A percentile compares a stretch with the other conserved stretches of the same genome.
Conservation (phyloP, 2,888 invertebrate species). For the Lacanobia wlatinum region DNA sequence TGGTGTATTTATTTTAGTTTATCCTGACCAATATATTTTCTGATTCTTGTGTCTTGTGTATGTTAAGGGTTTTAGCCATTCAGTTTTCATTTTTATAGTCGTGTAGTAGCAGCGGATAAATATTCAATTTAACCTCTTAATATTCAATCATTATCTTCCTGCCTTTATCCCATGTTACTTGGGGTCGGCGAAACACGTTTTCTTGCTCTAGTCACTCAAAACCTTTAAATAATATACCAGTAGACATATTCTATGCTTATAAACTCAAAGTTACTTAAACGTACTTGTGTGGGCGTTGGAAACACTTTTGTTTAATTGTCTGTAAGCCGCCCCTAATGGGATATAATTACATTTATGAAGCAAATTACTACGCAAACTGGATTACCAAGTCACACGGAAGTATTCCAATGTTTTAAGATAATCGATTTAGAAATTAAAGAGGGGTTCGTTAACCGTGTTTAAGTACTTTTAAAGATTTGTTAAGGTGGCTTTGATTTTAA, state of each 20-base stretch:
- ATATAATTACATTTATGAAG: conserved; percentile 53
- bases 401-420: conserved; percentile 48
- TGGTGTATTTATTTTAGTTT: too few species aligned
- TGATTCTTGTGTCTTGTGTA: too few species aligned
- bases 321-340: conserved; percentile 39
- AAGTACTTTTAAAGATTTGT: conserved; percentile 2
- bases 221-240: neutral
- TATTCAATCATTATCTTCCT: too few species aligned
- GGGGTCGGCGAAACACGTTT: neutral
- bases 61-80: too few species aligned
- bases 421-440: conserved; percentile 37
- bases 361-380: conserved; percentile 47
- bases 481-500: neutral
- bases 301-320: conserved; percentile 50
- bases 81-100: too few species aligned
- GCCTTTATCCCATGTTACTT: too few species aligned
- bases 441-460: conserved; percentile 9
- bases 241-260: neutral
- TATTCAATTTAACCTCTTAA: too few species aligned
- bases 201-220: neutral
- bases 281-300: conserved; percentile 15
- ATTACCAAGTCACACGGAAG: conserved; percentile 49
- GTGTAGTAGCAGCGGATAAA: too few species aligned
- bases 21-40: too few species aligned
- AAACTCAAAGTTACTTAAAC: neutral